Conservation (phyloP, 2,888 invertebrate genomes). For the Orthonevra nobilis region DNA sequence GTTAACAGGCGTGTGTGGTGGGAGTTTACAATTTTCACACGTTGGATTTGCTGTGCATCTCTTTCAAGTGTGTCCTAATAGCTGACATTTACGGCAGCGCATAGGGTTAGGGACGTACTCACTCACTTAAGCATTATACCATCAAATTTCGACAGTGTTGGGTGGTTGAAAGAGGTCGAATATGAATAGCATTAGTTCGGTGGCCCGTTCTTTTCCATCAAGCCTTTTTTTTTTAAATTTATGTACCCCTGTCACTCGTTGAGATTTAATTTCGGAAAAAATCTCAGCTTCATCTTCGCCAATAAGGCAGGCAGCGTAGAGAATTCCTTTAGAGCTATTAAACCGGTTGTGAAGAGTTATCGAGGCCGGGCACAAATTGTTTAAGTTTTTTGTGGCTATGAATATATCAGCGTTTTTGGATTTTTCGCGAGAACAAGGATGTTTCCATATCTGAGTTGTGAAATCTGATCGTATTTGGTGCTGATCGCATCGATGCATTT, state of each 20-base stretch:
- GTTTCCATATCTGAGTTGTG: conserved; percentile 10
- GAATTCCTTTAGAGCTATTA: not conserved
- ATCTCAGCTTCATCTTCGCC: not conserved
- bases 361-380: not conserved
- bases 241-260: not conserved
- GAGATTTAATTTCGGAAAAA: conserved; percentile 4
- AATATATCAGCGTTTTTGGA: not conserved
- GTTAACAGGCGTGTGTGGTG: not conserved
- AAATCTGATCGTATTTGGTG: conserved; percentile 50
- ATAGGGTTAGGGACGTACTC: no score
- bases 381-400: not conserved
- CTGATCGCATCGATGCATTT: no score
- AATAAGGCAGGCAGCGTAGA: not conserved
- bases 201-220: not conserved
- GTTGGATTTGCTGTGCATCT: not conserved
- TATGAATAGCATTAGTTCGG: not conserved
- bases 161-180: conserved; percentile 21
- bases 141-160: not conserved
- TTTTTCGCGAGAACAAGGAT: not conserved
- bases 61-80: conserved; percentile 1
- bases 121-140: conserved; percentile 1
- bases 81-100: conserved; percentile 26
- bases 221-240: conserved; percentile 3
- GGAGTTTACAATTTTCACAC: not conserved
- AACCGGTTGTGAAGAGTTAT: not conserved